Conservation (phyloP, 30 jellyfish, hydroid and myxozoan genomes). For the Hydractinia echinata region DNA sequence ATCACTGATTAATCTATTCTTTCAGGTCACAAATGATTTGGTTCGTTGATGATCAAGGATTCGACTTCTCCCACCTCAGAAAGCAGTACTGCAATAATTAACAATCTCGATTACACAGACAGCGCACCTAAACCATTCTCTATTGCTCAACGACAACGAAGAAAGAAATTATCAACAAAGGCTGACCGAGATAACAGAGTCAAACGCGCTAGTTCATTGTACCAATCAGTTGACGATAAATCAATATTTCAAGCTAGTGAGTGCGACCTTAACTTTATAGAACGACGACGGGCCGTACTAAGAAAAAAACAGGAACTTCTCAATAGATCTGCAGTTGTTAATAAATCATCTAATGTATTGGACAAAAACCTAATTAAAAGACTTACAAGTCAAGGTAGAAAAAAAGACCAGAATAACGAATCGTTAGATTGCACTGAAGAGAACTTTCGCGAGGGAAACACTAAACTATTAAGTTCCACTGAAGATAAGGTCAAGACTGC, state of each 20-base stretch:
- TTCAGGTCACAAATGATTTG: constrained; percentile 40
- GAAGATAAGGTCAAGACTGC: background rate
- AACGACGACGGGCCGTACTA: constrained; percentile 20
- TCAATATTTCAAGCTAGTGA: constrained; percentile 26
- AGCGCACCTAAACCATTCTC: constrained; percentile 25
- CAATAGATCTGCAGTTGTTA: constrained; percentile 10
- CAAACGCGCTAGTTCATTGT: constrained; percentile 2
- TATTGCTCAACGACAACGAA: background rate
- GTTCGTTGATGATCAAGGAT: constrained; percentile 39
- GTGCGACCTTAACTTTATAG: constrained; percentile 10
- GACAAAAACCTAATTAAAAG: background rate
- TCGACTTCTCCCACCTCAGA: constrained; percentile 40
- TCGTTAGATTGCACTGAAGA: background rate
- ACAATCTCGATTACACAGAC: constrained; percentile 17
- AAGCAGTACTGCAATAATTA: constrained; percentile 29
- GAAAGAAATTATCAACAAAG: constrained; percentile 27
- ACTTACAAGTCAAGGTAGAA: background rate
- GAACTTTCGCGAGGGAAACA: background rate
- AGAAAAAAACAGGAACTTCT: constrained; percentile 30
- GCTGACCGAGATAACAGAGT: constrained; percentile 25
- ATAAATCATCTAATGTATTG: background rate
- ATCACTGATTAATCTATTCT: too few relatives aligned
- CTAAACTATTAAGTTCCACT: background rate
- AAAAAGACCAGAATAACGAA: background rate
- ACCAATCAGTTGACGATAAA: constrained; percentile 25